Percentiles rank a stretch among this genome's conserved stretches.
Evolutionary conservation across 2,888 invertebrate genomes (phyloP).

Genomic region (Macrophya alboannulata): DNA sequence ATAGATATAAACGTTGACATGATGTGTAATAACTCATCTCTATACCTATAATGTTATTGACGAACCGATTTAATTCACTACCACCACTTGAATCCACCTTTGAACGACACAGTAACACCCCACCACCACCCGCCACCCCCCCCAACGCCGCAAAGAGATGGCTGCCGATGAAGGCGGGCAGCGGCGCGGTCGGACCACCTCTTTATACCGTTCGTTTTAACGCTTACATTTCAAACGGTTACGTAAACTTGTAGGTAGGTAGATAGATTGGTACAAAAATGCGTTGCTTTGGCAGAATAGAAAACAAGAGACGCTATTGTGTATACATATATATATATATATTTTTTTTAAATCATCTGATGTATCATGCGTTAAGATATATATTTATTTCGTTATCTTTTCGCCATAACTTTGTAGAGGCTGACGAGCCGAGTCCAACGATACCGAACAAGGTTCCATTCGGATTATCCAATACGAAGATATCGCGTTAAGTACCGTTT

Average conservation of each 20-base stretch:
- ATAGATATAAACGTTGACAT: no score
- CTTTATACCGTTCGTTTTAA: neutral
- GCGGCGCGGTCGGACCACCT: neutral
- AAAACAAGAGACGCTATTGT: neutral
- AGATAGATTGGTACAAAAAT: constrained; percentile 53
- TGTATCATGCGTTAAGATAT: neutral
- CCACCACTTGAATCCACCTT: neutral
- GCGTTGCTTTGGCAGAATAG: constrained; percentile 28
- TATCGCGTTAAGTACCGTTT: neutral
- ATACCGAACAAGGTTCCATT: constrained; percentile 4
- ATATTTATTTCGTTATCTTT: neutral
- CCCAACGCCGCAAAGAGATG: neutral
- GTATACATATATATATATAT: constrained; percentile 45
- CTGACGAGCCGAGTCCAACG: neutral
- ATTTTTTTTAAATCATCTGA: no score
- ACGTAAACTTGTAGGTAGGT: constrained; percentile 45
- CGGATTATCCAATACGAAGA: neutral
- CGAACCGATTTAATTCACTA: neutral
- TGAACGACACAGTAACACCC: neutral
- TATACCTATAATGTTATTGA: neutral
- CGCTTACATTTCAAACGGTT: constrained; percentile 24
- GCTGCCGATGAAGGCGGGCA: constrained; percentile 7
- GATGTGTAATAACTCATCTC: neutral
- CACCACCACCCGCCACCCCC: neutral
- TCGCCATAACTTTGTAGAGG: neutral